Evolutionary conservation across 1,140 invertebrate species (phyloP).

Genomic region (Aphelinus certus): DNA sequence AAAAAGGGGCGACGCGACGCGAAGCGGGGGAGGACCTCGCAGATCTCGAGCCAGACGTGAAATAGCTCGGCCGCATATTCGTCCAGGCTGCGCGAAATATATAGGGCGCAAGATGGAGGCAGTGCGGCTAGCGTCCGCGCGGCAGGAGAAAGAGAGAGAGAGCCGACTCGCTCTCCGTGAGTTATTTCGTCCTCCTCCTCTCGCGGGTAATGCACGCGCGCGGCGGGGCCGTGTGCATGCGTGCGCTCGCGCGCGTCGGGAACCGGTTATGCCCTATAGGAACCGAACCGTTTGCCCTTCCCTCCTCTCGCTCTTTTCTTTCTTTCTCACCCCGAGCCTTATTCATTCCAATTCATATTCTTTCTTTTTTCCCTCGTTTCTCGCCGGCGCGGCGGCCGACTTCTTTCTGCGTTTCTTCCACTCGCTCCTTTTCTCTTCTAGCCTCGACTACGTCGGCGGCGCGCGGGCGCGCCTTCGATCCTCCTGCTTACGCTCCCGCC

Average conservation of each 20-base stretch:
- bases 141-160: constrained; percentile 20
- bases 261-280: constrained; percentile 34
- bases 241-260: not conserved
- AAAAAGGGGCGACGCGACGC: not conserved
- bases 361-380: constrained; percentile 6
- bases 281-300: constrained; percentile 2
- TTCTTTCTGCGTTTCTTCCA: constrained; percentile 31
- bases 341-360: constrained; percentile 8
- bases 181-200: constrained; percentile 46
- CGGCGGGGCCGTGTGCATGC: not conserved
- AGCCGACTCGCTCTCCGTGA: constrained; percentile 29
- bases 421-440: constrained; percentile 11
- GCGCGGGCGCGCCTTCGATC: too few relatives aligned
- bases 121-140: not conserved
- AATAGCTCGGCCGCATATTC: constrained; percentile 16
- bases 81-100: constrained; percentile 4
- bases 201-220: constrained; percentile 1
- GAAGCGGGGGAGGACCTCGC: not conserved
- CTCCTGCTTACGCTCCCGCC: too few relatives aligned
- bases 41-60: not conserved
- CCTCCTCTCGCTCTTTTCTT: constrained; percentile 11
- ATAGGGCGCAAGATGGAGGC: constrained; percentile 26
- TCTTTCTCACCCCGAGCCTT: constrained; percentile 34
- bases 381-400: not conserved
- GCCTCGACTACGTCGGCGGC: too few relatives aligned